Conservation (phyloP, 2,888 invertebrate genomes). For the Cartodere bifasciata region DNA sequence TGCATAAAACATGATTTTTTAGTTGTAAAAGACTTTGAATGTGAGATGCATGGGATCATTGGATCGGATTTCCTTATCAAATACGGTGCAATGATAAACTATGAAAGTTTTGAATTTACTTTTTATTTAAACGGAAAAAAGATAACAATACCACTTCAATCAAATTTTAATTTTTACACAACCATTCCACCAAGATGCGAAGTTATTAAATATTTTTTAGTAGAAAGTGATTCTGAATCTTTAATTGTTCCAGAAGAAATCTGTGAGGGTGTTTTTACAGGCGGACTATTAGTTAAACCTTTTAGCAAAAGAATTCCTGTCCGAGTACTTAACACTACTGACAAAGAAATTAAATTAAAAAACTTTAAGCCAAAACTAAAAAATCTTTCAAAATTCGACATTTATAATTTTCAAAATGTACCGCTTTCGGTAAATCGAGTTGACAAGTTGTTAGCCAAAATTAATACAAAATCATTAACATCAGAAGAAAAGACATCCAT, state of each 20-base stretch:
- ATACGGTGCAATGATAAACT: background rate
- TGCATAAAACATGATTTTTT: too few relatives aligned
- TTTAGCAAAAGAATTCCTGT: slow-evolving; percentile 5
- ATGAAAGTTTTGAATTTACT: background rate
- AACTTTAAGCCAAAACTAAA: slow-evolving; percentile 13
- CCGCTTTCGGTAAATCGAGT: slow-evolving; percentile 10
- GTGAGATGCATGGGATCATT: slow-evolving; percentile 1
- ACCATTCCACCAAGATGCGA: slow-evolving; percentile 11
- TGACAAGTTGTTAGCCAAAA: slow-evolving; percentile 12
- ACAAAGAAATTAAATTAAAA: slow-evolving; percentile 11
- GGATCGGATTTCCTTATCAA: slow-evolving; percentile 1
- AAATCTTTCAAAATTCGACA: slow-evolving; percentile 6
- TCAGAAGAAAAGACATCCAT: slow-evolving; percentile 11
- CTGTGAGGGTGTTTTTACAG: slow-evolving; percentile 13
- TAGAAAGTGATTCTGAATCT: slow-evolving; percentile 9
- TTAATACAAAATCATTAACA: slow-evolving; percentile 12
- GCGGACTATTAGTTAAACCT: slow-evolving; percentile 10
- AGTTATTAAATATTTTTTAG: slow-evolving; percentile 12
- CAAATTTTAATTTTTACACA: slow-evolving; percentile 7
- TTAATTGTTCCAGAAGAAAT: slow-evolving; percentile 8
- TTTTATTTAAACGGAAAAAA: background rate
- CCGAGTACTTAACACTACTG: slow-evolving; percentile 3
- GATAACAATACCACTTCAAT: slow-evolving; percentile 7
- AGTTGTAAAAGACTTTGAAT: too few relatives aligned
- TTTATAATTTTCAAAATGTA: slow-evolving; percentile 8